Evolutionary conservation across 37 sponge, comb jelly and placozoan species (phyloP).

Genomic region (Diacarnus erythraeanus): DNA sequence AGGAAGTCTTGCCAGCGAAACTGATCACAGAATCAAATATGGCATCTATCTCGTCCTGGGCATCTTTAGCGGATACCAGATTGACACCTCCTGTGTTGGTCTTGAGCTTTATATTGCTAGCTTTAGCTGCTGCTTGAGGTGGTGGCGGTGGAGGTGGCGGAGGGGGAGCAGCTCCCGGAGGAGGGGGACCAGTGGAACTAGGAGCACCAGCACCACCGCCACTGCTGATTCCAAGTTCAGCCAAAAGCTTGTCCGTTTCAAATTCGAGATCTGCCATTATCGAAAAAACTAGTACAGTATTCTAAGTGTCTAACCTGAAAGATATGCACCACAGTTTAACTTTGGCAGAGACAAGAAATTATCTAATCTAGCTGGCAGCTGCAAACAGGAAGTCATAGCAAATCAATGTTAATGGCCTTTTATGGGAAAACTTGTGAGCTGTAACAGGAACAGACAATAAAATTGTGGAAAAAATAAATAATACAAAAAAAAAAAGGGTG

Average conservation of each 20-base stretch:
- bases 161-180: slow-evolving; percentile 60
- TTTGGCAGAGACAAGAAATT: no score
- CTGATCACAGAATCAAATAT: slow-evolving; percentile 73
- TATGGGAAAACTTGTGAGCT: background rate
- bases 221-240: slow-evolving; percentile 55
- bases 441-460: background rate
- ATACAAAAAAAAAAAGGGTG: background rate
- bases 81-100: background rate
- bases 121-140: slow-evolving; percentile 55
- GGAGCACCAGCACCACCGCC: slow-evolving; percentile 23
- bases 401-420: background rate
- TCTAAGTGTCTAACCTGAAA: background rate
- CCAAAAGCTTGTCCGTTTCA: slow-evolving; percentile 69
- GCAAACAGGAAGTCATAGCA: no score
- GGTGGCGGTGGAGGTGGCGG: slow-evolving; percentile 66
- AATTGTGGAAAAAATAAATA: background rate
- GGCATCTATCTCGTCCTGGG: slow-evolving; percentile 55
- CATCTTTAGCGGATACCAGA: slow-evolving; percentile 8
- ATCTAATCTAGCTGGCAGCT: no score
- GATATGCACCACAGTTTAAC: background rate
- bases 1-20: slow-evolving; percentile 57
- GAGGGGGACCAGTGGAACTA: slow-evolving; percentile 19
- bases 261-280: slow-evolving; percentile 37
- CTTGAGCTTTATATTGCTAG: background rate
- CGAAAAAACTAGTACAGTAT: background rate